A percentile compares a stretch with the other conserved stretches of the same genome.
Evolutionary conservation across 2,113 vertebrate species (phyloP).

Genomic region (Erythrolamprus reginae): DNA sequence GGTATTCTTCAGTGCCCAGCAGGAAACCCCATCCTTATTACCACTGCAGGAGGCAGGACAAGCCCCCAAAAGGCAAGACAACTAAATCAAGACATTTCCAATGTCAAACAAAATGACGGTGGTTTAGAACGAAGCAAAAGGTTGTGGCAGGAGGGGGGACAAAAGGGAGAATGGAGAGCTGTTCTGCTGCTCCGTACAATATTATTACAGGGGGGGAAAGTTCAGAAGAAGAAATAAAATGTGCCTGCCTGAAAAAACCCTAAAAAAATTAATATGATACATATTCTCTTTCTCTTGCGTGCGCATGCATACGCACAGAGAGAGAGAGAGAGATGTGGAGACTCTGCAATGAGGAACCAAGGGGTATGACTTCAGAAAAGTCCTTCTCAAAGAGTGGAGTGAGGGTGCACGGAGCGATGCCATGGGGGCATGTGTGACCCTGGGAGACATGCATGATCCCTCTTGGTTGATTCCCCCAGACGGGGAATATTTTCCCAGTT

Average conservation of each 20-base stretch:
- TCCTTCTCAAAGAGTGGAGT: too few relatives aligned
- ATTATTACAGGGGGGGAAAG: too few relatives aligned
- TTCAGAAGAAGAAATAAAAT: slow-evolving; percentile 65
- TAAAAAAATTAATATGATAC: background rate
- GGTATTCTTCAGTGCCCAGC: slow-evolving; percentile 99
- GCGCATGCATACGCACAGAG: too few relatives aligned
- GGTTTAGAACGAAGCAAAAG: slow-evolving; percentile 84
- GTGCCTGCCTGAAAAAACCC: slow-evolving; percentile 29
- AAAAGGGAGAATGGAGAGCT: slow-evolving; percentile 70
- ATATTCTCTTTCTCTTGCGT: slow-evolving; percentile 32
- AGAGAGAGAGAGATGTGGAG: too few relatives aligned
- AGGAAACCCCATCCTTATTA: slow-evolving; percentile 99
- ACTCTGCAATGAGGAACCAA: slow-evolving; percentile 48
- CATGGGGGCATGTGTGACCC: too few relatives aligned
- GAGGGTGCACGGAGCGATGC: too few relatives aligned
- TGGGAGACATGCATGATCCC: too few relatives aligned
- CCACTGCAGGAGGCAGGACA: slow-evolving; percentile 94
- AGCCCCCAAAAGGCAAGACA: slow-evolving; percentile 96
- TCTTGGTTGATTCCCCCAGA: too few relatives aligned
- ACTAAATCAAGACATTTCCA: slow-evolving; percentile 99
- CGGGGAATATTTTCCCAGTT: too few relatives aligned
- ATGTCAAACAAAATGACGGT: slow-evolving; percentile 99
- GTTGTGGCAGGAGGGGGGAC: slow-evolving; percentile 56
- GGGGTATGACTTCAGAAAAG: background rate
- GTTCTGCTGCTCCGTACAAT: slow-evolving; percentile 72